Percentiles rank a stretch among this genome's conserved stretches.
These are phyloP conservation scores for Siniperca knerii DNA, from an alignment of 2,113 vertebrate species.

Conservation along the genomic window DNA sequence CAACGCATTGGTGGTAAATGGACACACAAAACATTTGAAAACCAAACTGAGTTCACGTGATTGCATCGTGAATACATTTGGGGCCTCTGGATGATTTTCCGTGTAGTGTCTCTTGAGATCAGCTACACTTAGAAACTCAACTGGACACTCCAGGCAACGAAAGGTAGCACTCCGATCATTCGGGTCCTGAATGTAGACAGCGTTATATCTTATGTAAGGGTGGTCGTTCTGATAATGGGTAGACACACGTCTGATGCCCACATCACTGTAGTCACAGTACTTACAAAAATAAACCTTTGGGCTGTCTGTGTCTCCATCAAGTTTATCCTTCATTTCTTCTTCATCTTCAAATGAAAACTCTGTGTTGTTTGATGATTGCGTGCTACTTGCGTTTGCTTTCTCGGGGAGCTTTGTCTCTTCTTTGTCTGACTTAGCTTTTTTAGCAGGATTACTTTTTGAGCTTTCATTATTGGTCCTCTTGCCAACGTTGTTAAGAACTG, in stretches of 20 bases:
- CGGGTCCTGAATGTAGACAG: constrained; percentile 88
- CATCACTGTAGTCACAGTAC: constrained; percentile 92
- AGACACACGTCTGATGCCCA: constrained; percentile 84
- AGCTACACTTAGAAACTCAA: constrained; percentile 89
- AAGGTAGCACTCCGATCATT: constrained; percentile 90
- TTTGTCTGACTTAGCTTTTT: constrained; percentile 85
- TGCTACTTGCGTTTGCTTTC: constrained; percentile 82
- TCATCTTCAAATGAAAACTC: constrained; percentile 88
- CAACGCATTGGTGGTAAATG: constrained; percentile 86
- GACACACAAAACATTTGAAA: constrained; percentile 91
- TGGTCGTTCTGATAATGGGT: constrained; percentile 92
- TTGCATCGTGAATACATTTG: constrained; percentile 85
- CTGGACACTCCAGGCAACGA: constrained; percentile 92
- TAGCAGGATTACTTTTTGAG: constrained; percentile 82
- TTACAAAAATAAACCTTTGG: constrained; percentile 89
- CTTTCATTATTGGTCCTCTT: constrained; percentile 84
- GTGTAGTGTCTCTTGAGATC: constrained; percentile 89
- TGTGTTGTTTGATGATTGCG: constrained; percentile 81
- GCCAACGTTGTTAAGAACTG: constrained; percentile 77
- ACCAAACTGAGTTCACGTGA: constrained; percentile 87
- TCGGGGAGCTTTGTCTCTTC: constrained; percentile 82
- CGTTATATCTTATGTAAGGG: constrained; percentile 89
- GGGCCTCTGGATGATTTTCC: constrained; percentile 89
- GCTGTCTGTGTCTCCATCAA: constrained; percentile 45
- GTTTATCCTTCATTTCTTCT: constrained; percentile 81